Evolutionary conservation across 2,888 invertebrate genomes (phyloP), one percentile per base, ranked within the genome.

Genomic region (Spilarctia lutea): DNA sequence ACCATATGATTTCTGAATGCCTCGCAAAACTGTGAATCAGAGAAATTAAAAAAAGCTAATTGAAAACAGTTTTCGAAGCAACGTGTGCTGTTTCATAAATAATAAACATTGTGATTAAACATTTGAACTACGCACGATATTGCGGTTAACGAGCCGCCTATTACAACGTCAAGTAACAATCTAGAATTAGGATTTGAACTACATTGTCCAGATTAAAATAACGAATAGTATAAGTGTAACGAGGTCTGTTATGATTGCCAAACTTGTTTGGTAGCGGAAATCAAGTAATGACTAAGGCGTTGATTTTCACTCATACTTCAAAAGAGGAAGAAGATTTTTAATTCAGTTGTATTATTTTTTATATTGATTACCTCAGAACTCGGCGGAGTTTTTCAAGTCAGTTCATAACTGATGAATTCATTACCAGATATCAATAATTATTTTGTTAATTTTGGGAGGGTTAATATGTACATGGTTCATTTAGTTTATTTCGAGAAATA

Each of bases 111-210:
- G 20, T 68, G 30, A 45, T 52, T 52, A 52, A 24, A 52, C 24
- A 52, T 48, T 18, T 56, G 16, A 67, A 24, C n/a, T 39, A 35
- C 35, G 30, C 35, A 35, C 65, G 65, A 24, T 24, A 65, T 35
- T 11, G 65, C 35, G 65, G 65, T 67, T 67, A 67, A 60, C 56
- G 56, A 60, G 56, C 27, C n/a, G 56, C n/a, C 10, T 11, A 60
- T 60, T 60, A 60, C 56, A n/a, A 60, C 56, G n/a, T 27, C 56
- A n/a, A 60, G 27, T 60, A 60, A 60, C 56, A 60, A 10, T 60
- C 56, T 60, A 27, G 56, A 60, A 60, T 60, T 60, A 60, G 56
- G 56, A 27, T 27, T 60, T 27, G 56, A n/a, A n/a, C 56, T 60
- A 60, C 56, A 60, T 60, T 52, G 0, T 27, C 27, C n/a, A 27